These are phyloP conservation scores for Seladonia tumulorum DNA, from an alignment of 2,888 invertebrate genomes.

Conservation along the genomic window DNA sequence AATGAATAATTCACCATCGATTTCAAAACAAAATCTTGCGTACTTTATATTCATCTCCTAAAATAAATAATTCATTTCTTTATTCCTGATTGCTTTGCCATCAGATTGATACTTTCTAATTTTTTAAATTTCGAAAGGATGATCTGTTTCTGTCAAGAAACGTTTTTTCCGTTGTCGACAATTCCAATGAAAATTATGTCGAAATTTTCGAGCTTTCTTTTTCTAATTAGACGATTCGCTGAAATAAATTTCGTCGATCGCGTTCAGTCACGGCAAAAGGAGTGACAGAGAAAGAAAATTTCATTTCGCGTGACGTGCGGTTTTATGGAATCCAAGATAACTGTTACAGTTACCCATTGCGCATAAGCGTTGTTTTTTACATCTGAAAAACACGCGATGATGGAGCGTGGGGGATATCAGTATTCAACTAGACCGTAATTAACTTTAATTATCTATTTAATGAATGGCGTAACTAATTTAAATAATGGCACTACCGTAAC, in stretches of 20 bases:
- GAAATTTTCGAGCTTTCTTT: not conserved
- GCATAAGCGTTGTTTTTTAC: conserved; percentile 60
- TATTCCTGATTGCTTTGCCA: not conserved
- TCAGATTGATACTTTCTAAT: not conserved
- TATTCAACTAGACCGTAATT: conserved; percentile 76
- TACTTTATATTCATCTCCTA: not conserved
- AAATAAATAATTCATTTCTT: not conserved
- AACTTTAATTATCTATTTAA: conserved; percentile 83
- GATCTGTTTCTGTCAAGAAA: not conserved
- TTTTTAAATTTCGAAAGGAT: not conserved
- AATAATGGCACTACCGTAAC: conserved; percentile 81
- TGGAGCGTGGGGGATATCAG: conserved; percentile 56
- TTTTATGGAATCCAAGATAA: conserved; percentile 52
- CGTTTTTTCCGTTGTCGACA: not conserved
- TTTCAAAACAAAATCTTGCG: not conserved
- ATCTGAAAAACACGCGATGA: conserved; percentile 67
- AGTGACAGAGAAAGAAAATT: conserved; percentile 20
- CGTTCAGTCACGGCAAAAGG: not conserved
- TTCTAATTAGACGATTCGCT: conserved; percentile 8
- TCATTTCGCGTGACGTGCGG: conserved; percentile 27
- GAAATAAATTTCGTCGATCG: conserved; percentile 2
- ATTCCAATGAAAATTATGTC: not conserved
- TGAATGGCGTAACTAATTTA: conserved; percentile 81
- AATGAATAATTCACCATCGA: not conserved
- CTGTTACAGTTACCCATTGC: conserved; percentile 64